Conservation (phyloP, 1,140 invertebrate species). For the Solenopsis invicta region DNA sequence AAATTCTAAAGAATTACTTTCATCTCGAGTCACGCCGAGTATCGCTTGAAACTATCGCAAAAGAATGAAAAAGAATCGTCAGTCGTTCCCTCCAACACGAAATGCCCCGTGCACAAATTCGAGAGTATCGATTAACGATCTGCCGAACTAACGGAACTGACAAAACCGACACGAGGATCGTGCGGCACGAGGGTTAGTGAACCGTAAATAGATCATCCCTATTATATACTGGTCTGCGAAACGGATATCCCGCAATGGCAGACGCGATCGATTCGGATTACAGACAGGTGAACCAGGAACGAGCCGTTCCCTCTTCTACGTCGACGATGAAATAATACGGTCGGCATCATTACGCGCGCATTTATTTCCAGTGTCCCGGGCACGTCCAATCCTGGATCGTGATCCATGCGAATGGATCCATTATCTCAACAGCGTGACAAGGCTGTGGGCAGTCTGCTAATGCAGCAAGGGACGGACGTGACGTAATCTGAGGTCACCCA, state of each 20-base stretch:
- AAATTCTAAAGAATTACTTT: slow-evolving; percentile 12
- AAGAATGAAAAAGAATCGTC: background rate
- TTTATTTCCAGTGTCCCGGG: slow-evolving; percentile 84
- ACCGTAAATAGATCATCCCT: background rate
- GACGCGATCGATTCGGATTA: slow-evolving; percentile 32
- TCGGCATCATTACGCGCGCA: slow-evolving; percentile 81
- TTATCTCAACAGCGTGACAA: slow-evolving; percentile 86
- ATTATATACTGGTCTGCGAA: background rate
- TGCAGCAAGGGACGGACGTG: slow-evolving; percentile 85
- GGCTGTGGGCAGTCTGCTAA: slow-evolving; percentile 85
- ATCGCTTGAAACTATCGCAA: background rate
- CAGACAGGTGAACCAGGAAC: slow-evolving; percentile 70
- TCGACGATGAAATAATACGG: slow-evolving; percentile 76
- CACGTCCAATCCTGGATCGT: slow-evolving; percentile 83
- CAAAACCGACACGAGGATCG: background rate
- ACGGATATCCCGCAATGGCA: slow-evolving; percentile 16
- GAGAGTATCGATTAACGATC: slow-evolving; percentile 1
- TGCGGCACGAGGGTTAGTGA: background rate
- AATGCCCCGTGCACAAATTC: background rate
- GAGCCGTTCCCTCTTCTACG: slow-evolving; percentile 55
- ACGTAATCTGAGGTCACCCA: slow-evolving; percentile 86
- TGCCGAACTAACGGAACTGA: too few relatives aligned
- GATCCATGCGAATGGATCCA: slow-evolving; percentile 86
- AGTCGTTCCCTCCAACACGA: background rate
- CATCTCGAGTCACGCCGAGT: background rate